These are phyloP conservation scores for rat (Rattus norvegicus) DNA, from an alignment of 2,113 vertebrate species.

Conservation along the genomic window GRCr8 NC_086026.1:111783501-111784000, in stretches of 20 bases:
- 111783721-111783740: not conserved
- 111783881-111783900: not conserved
- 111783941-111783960: not conserved
- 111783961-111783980: slow-evolving; percentile 4
- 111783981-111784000: not conserved
- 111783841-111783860: not conserved
- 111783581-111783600: not conserved
- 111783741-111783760: too few species aligned
- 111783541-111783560: not conserved
- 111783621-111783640: not conserved
- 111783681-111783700: not conserved
- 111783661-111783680: not conserved
- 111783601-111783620: not conserved
- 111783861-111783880: not conserved
- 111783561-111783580: not conserved
- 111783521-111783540: too few species aligned
- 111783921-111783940: not conserved
- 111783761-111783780: not conserved
- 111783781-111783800: not conserved
- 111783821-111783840: not conserved
- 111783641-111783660: not conserved
- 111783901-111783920: not conserved
- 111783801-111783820: not conserved
- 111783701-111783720: not conserved
- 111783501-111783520: not conserved